Base-by-base conservation (phyloP, 2,113 vertebrate genomes). In the Calyptomena viridis region DNA sequence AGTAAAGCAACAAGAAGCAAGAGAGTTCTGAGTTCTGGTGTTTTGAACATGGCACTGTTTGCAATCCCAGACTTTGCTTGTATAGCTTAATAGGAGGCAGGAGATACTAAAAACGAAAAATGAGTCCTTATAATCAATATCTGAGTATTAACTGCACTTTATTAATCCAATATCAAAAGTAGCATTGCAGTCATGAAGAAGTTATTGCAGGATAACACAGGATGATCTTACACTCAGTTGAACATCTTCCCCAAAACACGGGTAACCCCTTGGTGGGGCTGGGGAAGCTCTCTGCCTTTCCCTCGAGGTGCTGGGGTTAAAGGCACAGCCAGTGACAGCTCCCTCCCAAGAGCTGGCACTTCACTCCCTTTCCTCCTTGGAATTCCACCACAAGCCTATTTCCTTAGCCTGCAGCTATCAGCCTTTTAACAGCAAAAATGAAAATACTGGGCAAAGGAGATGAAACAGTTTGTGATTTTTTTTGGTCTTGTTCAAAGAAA, bases 21-120 rank as follows among this genome's bases (percentile, higher is more conserved):
- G 1, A 67, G 30, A 64, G 40, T 62, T 80, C 46, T 44, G n/a
- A 55, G 31, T 72, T 66, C 28, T 72, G 37, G 0, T 50, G 44
- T 49, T 84, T 66, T 63, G 4, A 64, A 73, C 7, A 24, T 2
- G 10, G 33, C 21, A 6, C 20, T 59, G 25, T n/a, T 93, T 76
- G 73, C n/a, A 78, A 85, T 66, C 85, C 74, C 46, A 88, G 37
- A 23, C 58, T 75, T 84, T 24, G 55, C 42, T 37, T 74, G 30
- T 62, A 16, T 11, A 90, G 78, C 24, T 84, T 74, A 85, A 85
- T 19, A 71, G 37, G 9, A 85, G 49, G 53, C 71, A 87, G 62
- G 35, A 93, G 58, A 71, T 71, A 81, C 9, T 74, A 73, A 74
- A 55, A 71, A 84, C 63, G 86, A 94, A 94, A 97, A 93, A 92